Conservation (phyloP, 2,113 vertebrate species). For the Lepisosteus oculatus region DNA sequence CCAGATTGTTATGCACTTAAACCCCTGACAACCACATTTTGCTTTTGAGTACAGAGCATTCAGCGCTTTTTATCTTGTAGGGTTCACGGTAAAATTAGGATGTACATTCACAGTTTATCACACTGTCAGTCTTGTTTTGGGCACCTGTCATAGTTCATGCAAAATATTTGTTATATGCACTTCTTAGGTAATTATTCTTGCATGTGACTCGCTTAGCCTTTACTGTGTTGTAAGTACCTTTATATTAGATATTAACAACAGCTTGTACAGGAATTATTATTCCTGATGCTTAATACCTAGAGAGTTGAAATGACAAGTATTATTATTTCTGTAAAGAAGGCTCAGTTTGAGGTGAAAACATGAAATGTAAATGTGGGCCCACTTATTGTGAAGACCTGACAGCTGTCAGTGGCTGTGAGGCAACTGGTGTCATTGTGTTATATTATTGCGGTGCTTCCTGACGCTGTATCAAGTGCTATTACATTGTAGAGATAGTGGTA, state of each 20-base stretch:
- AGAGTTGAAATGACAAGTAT: not conserved
- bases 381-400: not conserved
- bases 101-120: not conserved
- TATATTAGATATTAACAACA: not conserved
- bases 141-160: not conserved
- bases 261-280: not conserved
- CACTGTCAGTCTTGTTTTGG: not conserved
- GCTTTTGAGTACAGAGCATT: not conserved
- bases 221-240: too few species aligned
- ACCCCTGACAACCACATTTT: not conserved
- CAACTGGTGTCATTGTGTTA: not conserved
- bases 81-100: slow-evolving; percentile 15
- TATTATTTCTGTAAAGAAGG: not conserved
- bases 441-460: not conserved
- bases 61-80: not conserved
- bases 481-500: not conserved
- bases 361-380: not conserved
- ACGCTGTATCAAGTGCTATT: too few species aligned
- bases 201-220: too few species aligned
- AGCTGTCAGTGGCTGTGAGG: not conserved
- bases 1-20: not conserved
- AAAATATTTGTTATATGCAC: too few species aligned
- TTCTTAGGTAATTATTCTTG: too few species aligned
- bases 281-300: too few species aligned
- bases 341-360: not conserved